phyloP scores from a whole-genome alignment of 2,113 vertebrate species.

The Xyliphius kryptos region DNA sequence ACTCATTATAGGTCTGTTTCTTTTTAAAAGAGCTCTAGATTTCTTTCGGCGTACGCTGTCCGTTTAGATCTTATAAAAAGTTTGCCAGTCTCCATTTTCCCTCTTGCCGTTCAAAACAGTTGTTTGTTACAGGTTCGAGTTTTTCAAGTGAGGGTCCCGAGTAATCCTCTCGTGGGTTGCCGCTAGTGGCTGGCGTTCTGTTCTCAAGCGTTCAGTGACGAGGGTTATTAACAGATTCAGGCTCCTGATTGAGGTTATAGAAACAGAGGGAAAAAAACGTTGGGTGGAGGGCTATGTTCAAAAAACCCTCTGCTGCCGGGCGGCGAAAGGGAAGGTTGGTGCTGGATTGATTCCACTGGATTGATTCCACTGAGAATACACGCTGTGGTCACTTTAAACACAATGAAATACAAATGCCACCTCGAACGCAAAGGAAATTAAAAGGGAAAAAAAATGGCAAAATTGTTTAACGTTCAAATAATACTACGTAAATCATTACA shows the following conservation, averaged over 20 bases:
- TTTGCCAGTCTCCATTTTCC: conserved; percentile 42
- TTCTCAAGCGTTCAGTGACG: conserved; percentile 31
- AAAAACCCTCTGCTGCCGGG: conserved; percentile 15
- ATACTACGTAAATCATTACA: too few species aligned
- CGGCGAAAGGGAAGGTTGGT: background rate
- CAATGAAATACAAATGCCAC: conserved; percentile 54
- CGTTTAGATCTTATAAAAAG: conserved; percentile 53
- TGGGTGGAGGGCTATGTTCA: background rate
- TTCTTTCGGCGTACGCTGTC: conserved; percentile 61
- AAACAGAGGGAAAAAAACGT: conserved; percentile 37
- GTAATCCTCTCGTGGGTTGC: conserved; percentile 51
- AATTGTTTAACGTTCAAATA: too few species aligned
- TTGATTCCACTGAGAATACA: conserved; percentile 26
- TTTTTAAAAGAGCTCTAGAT: conserved; percentile 68
- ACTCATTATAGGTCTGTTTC: conserved; percentile 57
- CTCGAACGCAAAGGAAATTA: conserved; percentile 49
- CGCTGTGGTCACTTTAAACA: conserved; percentile 44
- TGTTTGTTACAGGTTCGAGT: background rate
- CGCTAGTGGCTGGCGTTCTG: conserved; percentile 47
- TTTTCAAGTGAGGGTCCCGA: conserved; percentile 49
- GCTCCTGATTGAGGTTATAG: conserved; percentile 46
- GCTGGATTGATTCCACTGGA: too few species aligned
- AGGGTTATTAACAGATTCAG: conserved; percentile 29
- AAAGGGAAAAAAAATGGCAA: conserved; percentile 18
- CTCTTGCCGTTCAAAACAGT: conserved; percentile 56